Conservation (phyloP, 1,140 invertebrate genomes). For the Lethrus apterus region DNA sequence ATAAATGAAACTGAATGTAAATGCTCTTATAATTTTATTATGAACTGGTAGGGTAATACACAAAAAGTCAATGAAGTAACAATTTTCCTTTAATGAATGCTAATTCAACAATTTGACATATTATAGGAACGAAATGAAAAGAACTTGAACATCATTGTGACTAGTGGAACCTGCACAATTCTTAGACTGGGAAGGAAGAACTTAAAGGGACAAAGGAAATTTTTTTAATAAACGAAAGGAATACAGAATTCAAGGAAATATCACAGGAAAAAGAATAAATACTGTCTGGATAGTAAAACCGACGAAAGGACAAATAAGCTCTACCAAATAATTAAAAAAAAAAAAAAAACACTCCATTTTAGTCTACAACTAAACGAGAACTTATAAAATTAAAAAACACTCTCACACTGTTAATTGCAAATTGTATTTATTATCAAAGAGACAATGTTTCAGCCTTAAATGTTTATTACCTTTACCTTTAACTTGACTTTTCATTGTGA, state of each 20-base stretch:
- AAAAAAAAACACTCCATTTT: slow-evolving; percentile 10
- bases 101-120: slow-evolving; percentile 12
- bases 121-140: background rate
- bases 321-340: slow-evolving; percentile 1
- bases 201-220: slow-evolving; percentile 1
- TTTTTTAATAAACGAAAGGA: slow-evolving; percentile 5
- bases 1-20: no score
- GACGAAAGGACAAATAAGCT: slow-evolving; percentile 1
- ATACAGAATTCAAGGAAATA: slow-evolving; percentile 7
- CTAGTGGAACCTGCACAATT: slow-evolving; percentile 14
- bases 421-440: slow-evolving; percentile 13
- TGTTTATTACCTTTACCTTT: slow-evolving; percentile 11
- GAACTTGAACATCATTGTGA: slow-evolving; percentile 7
- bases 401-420: slow-evolving; percentile 14
- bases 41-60: no score
- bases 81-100: slow-evolving; percentile 13
- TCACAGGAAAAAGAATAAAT: slow-evolving; percentile 13
- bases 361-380: slow-evolving; percentile 8
- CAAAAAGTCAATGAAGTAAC: slow-evolving; percentile 10
- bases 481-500: slow-evolving; percentile 5
- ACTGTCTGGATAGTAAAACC: slow-evolving; percentile 5
- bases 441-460: slow-evolving; percentile 11
- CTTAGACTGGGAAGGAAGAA: background rate
- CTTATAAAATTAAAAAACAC: slow-evolving; percentile 15
- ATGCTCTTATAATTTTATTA: no score